These are phyloP conservation scores for Neolamprologus tretocephalus DNA, from an alignment of 2,113 vertebrate species.

Conservation along the genomic window DNA sequence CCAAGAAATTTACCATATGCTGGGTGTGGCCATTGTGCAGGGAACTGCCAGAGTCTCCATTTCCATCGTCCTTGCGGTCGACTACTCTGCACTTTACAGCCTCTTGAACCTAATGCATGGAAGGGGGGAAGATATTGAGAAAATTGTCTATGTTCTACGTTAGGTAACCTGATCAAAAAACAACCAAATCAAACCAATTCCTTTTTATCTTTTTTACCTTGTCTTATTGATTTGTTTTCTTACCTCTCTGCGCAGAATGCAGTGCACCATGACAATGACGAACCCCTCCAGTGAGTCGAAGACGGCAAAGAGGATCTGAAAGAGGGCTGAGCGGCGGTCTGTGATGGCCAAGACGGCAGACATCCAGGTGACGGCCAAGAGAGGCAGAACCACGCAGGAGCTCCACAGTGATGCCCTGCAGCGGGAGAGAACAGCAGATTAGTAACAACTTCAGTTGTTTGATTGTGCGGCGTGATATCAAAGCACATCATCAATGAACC, in stretches of 20 bases:
- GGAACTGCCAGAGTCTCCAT: slow-evolving; percentile 92
- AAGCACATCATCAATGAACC: slow-evolving; percentile 32
- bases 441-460: neutral
- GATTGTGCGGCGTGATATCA: slow-evolving; percentile 9
- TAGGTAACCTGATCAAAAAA: neutral
- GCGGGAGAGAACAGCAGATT: neutral
- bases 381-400: slow-evolving; percentile 94
- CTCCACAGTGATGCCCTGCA: slow-evolving; percentile 96
- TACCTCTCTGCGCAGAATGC: slow-evolving; percentile 94
- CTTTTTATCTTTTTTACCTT: neutral
- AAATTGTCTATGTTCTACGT: neutral
- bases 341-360: slow-evolving; percentile 96
- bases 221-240: neutral
- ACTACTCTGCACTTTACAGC: slow-evolving; percentile 96
- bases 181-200: neutral
- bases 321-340: slow-evolving; percentile 93
- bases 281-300: slow-evolving; percentile 97
- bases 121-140: neutral
- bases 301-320: slow-evolving; percentile 97
- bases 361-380: slow-evolving; percentile 98
- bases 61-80: slow-evolving; percentile 94
- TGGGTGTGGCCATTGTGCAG: slow-evolving; percentile 94
- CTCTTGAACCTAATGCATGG: slow-evolving; percentile 84
- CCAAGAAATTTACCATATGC: slow-evolving; percentile 79
- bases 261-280: slow-evolving; percentile 98